Evolutionary conservation across 2,888 invertebrate genomes (phyloP).

Genomic region (Agapostemon virescens): DNA sequence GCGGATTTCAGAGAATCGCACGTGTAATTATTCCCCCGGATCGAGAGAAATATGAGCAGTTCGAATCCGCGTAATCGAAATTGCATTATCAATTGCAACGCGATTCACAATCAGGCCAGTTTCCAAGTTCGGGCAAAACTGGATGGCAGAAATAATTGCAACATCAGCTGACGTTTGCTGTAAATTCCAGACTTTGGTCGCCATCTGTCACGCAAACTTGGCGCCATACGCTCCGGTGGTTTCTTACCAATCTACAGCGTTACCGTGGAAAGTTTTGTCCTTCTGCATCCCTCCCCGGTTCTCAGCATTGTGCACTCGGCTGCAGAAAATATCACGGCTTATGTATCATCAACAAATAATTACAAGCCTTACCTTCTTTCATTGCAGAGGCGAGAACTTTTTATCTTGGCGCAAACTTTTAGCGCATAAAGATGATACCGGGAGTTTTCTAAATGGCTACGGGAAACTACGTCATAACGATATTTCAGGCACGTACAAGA

Average conservation of each 20-base stretch:
- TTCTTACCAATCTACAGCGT: slow-evolving; percentile 64
- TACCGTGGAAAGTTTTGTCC: slow-evolving; percentile 61
- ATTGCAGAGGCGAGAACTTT: slow-evolving; percentile 46
- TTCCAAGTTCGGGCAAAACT: slow-evolving; percentile 59
- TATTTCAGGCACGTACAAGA: slow-evolving; percentile 51
- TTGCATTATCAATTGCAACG: slow-evolving; percentile 49
- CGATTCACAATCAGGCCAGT: slow-evolving; percentile 50
- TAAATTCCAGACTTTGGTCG: slow-evolving; percentile 69
- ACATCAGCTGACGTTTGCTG: slow-evolving; percentile 70
- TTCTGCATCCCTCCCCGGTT: slow-evolving; percentile 19
- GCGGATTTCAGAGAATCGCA: background rate
- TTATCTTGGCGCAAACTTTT: slow-evolving; percentile 57
- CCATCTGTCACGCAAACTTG: slow-evolving; percentile 71
- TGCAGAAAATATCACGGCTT: slow-evolving; percentile 59
- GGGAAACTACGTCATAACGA: slow-evolving; percentile 57
- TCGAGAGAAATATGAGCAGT: background rate
- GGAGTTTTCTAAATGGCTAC: slow-evolving; percentile 50
- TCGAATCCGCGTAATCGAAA: slow-evolving; percentile 40
- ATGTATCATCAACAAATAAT: slow-evolving; percentile 65
- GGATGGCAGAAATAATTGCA: slow-evolving; percentile 69
- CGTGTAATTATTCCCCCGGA: background rate
- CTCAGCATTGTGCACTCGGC: slow-evolving; percentile 47
- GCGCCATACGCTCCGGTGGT: slow-evolving; percentile 70
- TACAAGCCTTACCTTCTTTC: slow-evolving; percentile 48
- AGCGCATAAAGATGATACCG: slow-evolving; percentile 54